Percentiles rank a stretch among this genome's conserved stretches.
These are phyloP conservation scores for Leistus spinibarbis DNA, from an alignment of 2,888 invertebrate genomes.

Conservation along the genomic window DNA sequence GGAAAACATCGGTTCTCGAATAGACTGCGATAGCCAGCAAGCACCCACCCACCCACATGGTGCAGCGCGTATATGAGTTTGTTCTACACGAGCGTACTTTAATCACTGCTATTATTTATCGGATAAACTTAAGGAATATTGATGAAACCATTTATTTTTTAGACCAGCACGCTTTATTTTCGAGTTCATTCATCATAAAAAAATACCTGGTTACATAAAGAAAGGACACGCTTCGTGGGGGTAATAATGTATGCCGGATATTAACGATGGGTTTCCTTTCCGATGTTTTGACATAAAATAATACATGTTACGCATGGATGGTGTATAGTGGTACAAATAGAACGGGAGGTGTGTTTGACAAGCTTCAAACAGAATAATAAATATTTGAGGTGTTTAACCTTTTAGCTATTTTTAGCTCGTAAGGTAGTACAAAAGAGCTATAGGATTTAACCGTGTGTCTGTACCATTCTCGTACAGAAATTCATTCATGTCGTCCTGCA, in stretches of 20 bases:
- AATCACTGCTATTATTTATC: slow-evolving; percentile 35
- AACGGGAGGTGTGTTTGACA: not conserved
- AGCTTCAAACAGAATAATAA: not conserved
- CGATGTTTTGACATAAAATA: not conserved
- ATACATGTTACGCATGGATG: too few species aligned
- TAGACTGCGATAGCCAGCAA: not conserved
- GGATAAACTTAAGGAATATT: slow-evolving; percentile 36
- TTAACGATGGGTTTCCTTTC: not conserved
- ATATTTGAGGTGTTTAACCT: not conserved
- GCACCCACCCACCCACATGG: not conserved
- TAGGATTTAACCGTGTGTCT: too few species aligned
- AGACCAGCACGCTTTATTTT: slow-evolving; percentile 25
- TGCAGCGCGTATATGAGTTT: slow-evolving; percentile 10
- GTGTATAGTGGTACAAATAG: not conserved
- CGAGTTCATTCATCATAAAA: slow-evolving; percentile 26
- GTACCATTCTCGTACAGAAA: too few species aligned
- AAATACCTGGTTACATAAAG: slow-evolving; percentile 12
- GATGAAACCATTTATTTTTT: slow-evolving; percentile 36
- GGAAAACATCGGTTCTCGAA: slow-evolving; percentile 15
- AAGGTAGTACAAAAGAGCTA: too few species aligned
- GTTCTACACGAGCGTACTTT: slow-evolving; percentile 27
- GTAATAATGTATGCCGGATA: not conserved
- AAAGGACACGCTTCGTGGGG: not conserved
- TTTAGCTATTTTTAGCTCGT: not conserved
- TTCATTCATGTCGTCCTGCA: too few species aligned